phyloP scores from a whole-genome alignment of 2,113 vertebrate species.

The Pangasianodon hypophthalmus region DNA sequence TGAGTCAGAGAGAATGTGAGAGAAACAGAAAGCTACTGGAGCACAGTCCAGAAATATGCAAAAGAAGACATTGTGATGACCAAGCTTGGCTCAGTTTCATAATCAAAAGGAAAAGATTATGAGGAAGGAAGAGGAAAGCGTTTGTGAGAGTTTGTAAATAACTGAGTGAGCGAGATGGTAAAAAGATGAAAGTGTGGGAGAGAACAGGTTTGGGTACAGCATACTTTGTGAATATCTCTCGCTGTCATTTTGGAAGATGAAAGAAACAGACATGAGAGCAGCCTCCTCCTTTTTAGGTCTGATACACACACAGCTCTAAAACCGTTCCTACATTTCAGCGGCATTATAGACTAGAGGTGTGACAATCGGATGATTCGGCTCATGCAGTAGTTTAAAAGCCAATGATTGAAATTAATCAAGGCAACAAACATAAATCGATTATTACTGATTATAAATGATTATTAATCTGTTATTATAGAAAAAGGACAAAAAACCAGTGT shows the following conservation, averaged over 20 bases:
- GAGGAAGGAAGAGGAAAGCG: neutral
- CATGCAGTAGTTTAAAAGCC: neutral
- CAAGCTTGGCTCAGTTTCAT: constrained; percentile 20
- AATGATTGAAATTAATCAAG: neutral
- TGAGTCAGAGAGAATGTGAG: constrained; percentile 12
- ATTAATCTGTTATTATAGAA: neutral
- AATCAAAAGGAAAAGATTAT: constrained; percentile 15
- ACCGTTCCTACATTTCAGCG: neutral
- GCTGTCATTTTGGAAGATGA: constrained; percentile 22
- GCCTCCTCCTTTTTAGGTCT: neutral
- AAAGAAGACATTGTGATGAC: constrained; percentile 31
- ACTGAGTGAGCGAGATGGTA: neutral
- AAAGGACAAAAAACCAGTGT: neutral
- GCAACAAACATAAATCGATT: too few relatives aligned
- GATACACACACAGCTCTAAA: neutral
- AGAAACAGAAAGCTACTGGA: neutral
- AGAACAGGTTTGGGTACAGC: neutral
- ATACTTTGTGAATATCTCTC: constrained; percentile 18
- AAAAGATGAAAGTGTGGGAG: neutral
- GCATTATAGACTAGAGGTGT: neutral
- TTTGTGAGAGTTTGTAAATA: neutral
- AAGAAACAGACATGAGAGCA: constrained; percentile 9
- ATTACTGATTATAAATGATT: neutral
- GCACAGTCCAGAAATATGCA: constrained; percentile 19
- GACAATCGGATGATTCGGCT: neutral